These are phyloP conservation scores for Brachypodius melanocephalos DNA, from an alignment of 2,113 vertebrate species.

Conservation along the genomic window DNA sequence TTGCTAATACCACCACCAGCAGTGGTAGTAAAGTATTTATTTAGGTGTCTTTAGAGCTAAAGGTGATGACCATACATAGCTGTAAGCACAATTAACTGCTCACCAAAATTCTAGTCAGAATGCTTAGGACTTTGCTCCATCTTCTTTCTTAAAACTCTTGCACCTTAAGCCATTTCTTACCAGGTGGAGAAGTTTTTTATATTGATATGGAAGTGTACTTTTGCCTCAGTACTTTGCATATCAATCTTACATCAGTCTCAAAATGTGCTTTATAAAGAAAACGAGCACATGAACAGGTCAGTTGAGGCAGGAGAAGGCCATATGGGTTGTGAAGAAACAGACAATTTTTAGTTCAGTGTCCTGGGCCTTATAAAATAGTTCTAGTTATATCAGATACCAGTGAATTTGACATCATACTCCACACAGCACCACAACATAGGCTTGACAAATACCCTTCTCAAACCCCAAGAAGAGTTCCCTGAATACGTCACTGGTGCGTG, in stretches of 20 bases:
- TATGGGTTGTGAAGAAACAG: neutral
- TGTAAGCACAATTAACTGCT: neutral
- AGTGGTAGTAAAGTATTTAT: neutral
- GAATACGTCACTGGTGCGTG: neutral
- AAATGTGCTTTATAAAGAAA: neutral
- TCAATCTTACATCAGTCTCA: neutral
- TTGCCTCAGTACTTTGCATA: neutral
- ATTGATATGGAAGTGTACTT: neutral
- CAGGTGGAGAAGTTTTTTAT: neutral
- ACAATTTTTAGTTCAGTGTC: neutral
- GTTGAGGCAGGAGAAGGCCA: neutral
- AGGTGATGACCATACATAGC: neutral
- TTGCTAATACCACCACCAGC: neutral
- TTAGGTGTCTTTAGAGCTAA: neutral
- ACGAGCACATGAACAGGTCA: rapidly evolving
- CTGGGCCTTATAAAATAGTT: neutral
- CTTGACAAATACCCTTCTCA: neutral
- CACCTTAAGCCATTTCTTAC: neutral
- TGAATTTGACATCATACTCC: neutral
- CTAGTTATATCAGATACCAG: neutral
- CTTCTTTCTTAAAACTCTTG: neutral
- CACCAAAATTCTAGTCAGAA: neutral
- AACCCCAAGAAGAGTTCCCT: neutral
- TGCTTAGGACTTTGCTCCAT: neutral
- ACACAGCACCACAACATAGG: neutral